Conservation (phyloP, 2,797 vertebrate genomes). For the Poecilia velifera region DNA sequence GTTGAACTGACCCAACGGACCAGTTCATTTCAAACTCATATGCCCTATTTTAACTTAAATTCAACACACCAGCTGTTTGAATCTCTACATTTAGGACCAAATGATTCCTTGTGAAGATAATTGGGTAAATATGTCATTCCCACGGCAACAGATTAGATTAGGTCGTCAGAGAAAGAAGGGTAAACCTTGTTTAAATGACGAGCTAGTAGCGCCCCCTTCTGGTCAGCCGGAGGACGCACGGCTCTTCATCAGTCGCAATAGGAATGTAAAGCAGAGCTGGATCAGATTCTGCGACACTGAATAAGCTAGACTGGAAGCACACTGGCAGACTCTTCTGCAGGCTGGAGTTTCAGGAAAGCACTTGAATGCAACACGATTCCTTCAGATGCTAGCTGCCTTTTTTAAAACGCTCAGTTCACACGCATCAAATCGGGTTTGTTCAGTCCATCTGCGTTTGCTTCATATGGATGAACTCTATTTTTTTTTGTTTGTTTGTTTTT, state of each 20-base stretch:
- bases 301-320: slow-evolving; percentile 46
- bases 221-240: slow-evolving; percentile 14
- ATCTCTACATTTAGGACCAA: slow-evolving; percentile 41
- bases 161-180: background rate
- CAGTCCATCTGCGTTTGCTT: slow-evolving; percentile 25
- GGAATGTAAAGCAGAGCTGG: slow-evolving; percentile 53
- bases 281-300: slow-evolving; percentile 46
- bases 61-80: slow-evolving; percentile 9
- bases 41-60: background rate
- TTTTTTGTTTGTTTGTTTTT: slow-evolving; percentile 36
- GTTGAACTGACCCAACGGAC: slow-evolving; percentile 12
- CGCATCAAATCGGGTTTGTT: slow-evolving; percentile 11
- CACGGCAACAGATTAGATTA: slow-evolving; percentile 3
- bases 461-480: slow-evolving; percentile 54
- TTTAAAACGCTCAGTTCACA: slow-evolving; percentile 20
- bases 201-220: background rate
- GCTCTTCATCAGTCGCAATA: slow-evolving; percentile 3
- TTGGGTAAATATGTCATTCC: background rate
- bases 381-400: slow-evolving; percentile 57
- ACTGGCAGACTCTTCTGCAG: slow-evolving; percentile 21
- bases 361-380: slow-evolving; percentile 21
- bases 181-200: background rate
- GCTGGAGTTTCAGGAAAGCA: slow-evolving; percentile 16
- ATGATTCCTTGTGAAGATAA: slow-evolving; percentile 22
- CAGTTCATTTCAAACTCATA: slow-evolving; percentile 2